phyloP scores from a whole-genome alignment of 1,140 invertebrate genomes.

The Cepaea nemoralis region DNA sequence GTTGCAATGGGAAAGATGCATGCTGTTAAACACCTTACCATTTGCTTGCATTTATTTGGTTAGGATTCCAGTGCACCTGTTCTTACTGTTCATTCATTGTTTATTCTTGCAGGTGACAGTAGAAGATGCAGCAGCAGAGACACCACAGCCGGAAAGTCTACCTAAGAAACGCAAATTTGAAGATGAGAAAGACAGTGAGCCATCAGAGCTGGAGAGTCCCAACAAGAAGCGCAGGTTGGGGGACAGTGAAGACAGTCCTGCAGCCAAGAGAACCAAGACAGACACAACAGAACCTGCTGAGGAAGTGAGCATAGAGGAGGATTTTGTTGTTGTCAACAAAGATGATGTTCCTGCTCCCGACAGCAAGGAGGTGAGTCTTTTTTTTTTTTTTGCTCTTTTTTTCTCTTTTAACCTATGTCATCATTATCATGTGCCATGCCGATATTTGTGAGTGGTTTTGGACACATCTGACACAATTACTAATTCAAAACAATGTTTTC shows the following conservation, averaged over 20 bases:
- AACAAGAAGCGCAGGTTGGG: background rate
- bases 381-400: too few species aligned
- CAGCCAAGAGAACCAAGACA: constrained; percentile 19
- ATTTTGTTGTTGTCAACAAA: constrained; percentile 65
- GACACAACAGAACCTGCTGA: constrained; percentile 34
- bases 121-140: background rate
- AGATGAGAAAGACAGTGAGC: constrained; percentile 31
- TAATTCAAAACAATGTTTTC: too few species aligned
- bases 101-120: background rate
- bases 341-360: constrained; percentile 62
- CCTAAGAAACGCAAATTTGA: constrained; percentile 41
- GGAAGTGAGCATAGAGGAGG: constrained; percentile 41
- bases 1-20: too few species aligned
- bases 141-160: background rate
- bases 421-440: too few species aligned
- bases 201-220: background rate
- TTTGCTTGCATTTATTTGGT: too few species aligned
- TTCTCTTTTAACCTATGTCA: too few species aligned
- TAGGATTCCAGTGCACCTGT: too few species aligned
- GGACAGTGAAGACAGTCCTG: background rate
- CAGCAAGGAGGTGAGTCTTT: constrained; percentile 55
- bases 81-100: background rate
- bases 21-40: too few species aligned
- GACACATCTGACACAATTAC: too few species aligned
- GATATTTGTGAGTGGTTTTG: too few species aligned